These are phyloP conservation scores for Rhinoderma darwinii DNA, from an alignment of 2,113 vertebrate genomes.

Conservation along the genomic window DNA sequence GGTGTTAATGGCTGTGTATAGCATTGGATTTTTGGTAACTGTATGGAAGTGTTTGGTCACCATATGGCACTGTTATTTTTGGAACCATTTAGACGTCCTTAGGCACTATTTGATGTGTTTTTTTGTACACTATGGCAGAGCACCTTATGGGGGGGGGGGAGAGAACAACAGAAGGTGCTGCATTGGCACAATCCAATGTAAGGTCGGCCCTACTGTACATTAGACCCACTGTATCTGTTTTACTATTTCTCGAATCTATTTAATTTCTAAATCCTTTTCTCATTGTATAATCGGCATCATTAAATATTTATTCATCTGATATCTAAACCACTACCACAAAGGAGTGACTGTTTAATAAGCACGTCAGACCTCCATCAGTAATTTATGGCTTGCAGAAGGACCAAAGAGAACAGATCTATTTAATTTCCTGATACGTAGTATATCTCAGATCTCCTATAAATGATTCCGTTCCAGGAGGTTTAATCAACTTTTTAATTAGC, in stretches of 20 bases:
- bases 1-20: too few species aligned
- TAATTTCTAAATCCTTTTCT: slow-evolving; percentile 4
- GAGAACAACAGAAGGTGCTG: too few species aligned
- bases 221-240: too few species aligned
- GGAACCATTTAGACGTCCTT: too few species aligned
- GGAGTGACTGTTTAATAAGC: slow-evolving; percentile 64
- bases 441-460: slow-evolving; percentile 63
- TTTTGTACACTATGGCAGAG: too few species aligned
- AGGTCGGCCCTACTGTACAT: too few species aligned
- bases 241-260: not conserved
- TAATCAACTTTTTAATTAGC: slow-evolving; percentile 59
- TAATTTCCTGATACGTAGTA: slow-evolving; percentile 66
- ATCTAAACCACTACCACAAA: not conserved
- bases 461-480: slow-evolving; percentile 60
- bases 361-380: slow-evolving; percentile 67
- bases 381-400: slow-evolving; percentile 66
- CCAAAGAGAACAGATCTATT: slow-evolving; percentile 65
- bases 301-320: slow-evolving; percentile 29
- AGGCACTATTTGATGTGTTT: too few species aligned
- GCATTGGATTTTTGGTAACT: too few species aligned
- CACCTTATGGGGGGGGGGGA: too few species aligned
- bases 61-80: too few species aligned
- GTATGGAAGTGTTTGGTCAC: too few species aligned
- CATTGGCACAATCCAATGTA: too few species aligned
- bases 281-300: not conserved